Conservation (phyloP, 2,888 invertebrate genomes). For the Lumbricus terrestris region DNA sequence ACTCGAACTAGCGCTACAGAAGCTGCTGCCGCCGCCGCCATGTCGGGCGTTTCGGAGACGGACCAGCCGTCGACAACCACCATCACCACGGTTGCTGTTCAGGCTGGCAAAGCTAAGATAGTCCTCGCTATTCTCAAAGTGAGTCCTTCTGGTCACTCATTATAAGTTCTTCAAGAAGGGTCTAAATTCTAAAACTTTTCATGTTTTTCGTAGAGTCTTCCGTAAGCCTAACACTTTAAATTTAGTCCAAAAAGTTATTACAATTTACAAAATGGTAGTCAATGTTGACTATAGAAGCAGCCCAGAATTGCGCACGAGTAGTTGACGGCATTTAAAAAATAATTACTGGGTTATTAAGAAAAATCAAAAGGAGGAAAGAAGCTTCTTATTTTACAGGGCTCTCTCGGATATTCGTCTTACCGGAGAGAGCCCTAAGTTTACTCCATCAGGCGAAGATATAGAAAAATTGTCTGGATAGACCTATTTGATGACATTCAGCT, state of each 20-base stretch:
- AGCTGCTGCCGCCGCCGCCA: not conserved
- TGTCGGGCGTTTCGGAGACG: constrained; percentile 8
- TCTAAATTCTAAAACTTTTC: not conserved
- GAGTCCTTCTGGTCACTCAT: constrained; percentile 60
- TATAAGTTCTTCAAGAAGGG: not conserved
- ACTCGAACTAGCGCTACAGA: not conserved
- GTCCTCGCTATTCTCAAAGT: constrained; percentile 86
- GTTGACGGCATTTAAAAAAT: too few species aligned
- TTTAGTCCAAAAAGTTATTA: not conserved
- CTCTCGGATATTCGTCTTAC: not conserved
- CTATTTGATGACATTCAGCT: not conserved
- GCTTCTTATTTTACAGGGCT: not conserved
- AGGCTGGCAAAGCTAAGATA: constrained; percentile 80
- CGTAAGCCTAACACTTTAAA: not conserved
- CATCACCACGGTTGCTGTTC: constrained; percentile 85
- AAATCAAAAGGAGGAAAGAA: not conserved
- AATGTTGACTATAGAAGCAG: too few species aligned
- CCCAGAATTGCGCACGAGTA: not conserved
- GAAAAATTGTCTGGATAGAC: not conserved
- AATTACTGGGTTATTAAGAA: not conserved
- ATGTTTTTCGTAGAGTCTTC: too few species aligned
- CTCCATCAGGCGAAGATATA: not conserved
- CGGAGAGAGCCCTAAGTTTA: not conserved
- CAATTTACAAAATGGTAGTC: not conserved
- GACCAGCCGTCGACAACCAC: constrained; percentile 66